Evolutionary conservation across 2,888 invertebrate species (phyloP).

Genomic region (Thysanoteuthis rhombus): DNA sequence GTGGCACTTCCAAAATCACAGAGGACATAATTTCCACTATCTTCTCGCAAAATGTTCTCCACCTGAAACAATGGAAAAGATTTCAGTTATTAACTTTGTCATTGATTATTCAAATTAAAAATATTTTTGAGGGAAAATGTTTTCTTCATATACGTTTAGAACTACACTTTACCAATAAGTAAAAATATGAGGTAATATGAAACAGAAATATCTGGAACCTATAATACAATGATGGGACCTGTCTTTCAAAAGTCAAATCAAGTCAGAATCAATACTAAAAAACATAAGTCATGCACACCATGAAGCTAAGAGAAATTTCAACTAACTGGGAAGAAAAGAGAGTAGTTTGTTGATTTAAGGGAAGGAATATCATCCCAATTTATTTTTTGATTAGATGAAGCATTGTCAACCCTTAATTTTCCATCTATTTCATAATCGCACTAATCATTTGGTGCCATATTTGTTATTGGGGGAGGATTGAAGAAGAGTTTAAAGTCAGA

Average conservation of each 20-base stretch:
- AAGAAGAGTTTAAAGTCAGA: too few relatives aligned
- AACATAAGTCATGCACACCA: too few relatives aligned
- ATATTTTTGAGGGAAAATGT: background rate
- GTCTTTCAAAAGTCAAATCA: background rate
- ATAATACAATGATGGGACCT: background rate
- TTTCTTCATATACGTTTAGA: background rate
- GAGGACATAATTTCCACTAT: constrained; percentile 79
- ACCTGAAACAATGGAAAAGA: constrained; percentile 72
- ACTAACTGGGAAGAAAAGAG: too few relatives aligned
- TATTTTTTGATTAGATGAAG: too few relatives aligned
- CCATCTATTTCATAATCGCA: too few relatives aligned
- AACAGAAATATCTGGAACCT: background rate
- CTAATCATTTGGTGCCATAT: too few relatives aligned
- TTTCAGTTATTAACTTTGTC: background rate
- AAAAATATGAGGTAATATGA: background rate
- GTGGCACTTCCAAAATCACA: constrained; percentile 96
- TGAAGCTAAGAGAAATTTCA: too few relatives aligned
- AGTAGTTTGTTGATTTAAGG: too few relatives aligned
- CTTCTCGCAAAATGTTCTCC: constrained; percentile 86
- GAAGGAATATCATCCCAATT: too few relatives aligned
- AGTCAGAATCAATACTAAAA: background rate
- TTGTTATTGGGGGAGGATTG: too few relatives aligned
- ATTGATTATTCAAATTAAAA: background rate
- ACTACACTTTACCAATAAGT: background rate
- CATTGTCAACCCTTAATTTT: too few relatives aligned